phyloP scores from a whole-genome alignment of 1,140 invertebrate species.

The Trichogramma pretiosum region DNA sequence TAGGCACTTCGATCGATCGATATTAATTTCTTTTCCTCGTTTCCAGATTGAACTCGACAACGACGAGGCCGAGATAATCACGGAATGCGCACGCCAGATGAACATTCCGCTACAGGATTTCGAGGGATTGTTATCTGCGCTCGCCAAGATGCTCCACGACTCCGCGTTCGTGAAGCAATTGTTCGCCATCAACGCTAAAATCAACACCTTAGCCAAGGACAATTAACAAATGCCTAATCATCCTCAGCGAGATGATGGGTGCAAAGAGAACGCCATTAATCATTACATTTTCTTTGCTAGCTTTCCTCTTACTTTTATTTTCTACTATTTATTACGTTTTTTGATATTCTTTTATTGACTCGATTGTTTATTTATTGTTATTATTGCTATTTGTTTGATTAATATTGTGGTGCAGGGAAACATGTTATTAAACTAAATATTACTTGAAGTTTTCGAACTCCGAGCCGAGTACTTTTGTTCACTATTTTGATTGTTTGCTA shows the following conservation, averaged over 20 bases:
- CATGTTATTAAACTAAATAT: no score
- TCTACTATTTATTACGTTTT: slow-evolving; percentile 26
- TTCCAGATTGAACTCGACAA: slow-evolving; percentile 52
- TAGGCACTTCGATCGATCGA: background rate
- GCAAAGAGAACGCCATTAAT: slow-evolving; percentile 21
- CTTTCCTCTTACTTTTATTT: slow-evolving; percentile 36
- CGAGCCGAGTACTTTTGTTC: no score
- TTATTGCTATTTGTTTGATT: slow-evolving; percentile 7
- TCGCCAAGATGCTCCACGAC: slow-evolving; percentile 63
- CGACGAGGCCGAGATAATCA: slow-evolving; percentile 48
- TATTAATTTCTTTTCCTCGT: background rate
- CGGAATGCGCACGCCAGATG: slow-evolving; percentile 63
- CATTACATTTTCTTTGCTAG: slow-evolving; percentile 32
- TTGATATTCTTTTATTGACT: slow-evolving; percentile 13
- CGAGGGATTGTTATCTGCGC: slow-evolving; percentile 50
- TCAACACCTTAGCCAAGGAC: slow-evolving; percentile 65
- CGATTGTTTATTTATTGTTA: background rate
- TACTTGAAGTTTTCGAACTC: no score
- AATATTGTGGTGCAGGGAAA: slow-evolving; percentile 13
- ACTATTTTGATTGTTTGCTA: no score
- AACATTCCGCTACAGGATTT: slow-evolving; percentile 55
- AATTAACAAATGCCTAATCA: slow-evolving; percentile 49
- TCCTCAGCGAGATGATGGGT: slow-evolving; percentile 21
- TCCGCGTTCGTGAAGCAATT: slow-evolving; percentile 62
- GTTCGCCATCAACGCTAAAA: slow-evolving; percentile 61